phyloP scores from a whole-genome alignment of 2,888 invertebrate species.

The Drosophila anomalata region DNA sequence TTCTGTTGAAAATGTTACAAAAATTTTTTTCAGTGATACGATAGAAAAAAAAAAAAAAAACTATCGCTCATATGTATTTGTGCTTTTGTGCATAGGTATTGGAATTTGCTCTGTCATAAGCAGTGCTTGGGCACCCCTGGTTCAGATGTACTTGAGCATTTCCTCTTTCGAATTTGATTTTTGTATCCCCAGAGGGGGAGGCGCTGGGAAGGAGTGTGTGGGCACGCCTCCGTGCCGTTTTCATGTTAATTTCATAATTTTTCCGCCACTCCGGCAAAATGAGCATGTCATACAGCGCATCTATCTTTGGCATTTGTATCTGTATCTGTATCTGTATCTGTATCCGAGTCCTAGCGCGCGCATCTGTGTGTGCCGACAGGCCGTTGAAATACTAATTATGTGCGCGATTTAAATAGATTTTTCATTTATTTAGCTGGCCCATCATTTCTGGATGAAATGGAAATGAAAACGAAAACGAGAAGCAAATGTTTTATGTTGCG shows the following conservation, averaged over 20 bases:
- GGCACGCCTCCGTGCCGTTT: slow-evolving; percentile 28
- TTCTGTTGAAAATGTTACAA: no score
- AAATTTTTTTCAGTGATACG: no score
- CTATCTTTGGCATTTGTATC: slow-evolving; percentile 43
- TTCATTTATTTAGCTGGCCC: slow-evolving; percentile 78
- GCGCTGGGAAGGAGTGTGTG: slow-evolving; percentile 2
- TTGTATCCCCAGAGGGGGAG: not conserved
- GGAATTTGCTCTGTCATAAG: no score
- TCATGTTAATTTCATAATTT: slow-evolving; percentile 76
- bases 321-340: slow-evolving; percentile 50
- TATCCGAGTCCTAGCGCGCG: slow-evolving; percentile 13
- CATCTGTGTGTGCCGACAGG: slow-evolving; percentile 55
- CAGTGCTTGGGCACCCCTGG: no score
- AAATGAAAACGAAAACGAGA: slow-evolving; percentile 64
- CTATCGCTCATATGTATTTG: no score
- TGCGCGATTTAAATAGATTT: slow-evolving; percentile 80
- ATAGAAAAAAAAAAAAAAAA: no score
- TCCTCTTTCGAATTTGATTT: slow-evolving; percentile 45
- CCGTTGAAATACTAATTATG: slow-evolving; percentile 80
- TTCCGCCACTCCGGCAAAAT: slow-evolving; percentile 65
- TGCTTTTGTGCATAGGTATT: no score
- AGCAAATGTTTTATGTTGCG: slow-evolving; percentile 78
- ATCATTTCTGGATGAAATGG: slow-evolving; percentile 65
- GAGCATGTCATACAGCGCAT: slow-evolving; percentile 73
- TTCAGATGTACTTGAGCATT: slow-evolving; percentile 51